Conservation (phyloP, 2,888 invertebrate genomes). For the Falcaria lacertinaria region DNA sequence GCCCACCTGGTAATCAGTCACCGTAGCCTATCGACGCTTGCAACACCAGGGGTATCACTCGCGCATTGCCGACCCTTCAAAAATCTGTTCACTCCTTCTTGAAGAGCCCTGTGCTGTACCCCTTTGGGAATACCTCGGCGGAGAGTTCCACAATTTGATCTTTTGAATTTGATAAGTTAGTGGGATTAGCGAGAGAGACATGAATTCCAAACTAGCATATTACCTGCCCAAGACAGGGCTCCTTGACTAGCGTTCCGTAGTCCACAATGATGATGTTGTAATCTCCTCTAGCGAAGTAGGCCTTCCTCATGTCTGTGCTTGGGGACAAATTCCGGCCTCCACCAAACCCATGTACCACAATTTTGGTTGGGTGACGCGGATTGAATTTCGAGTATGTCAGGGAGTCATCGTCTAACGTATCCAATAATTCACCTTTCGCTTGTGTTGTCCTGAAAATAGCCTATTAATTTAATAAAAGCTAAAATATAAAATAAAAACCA, state of each 20-base stretch:
- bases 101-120: too few species aligned
- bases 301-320: conserved; percentile 90
- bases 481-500: too few species aligned
- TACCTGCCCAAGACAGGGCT: conserved; percentile 90
- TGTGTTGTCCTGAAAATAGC: conserved; percentile 83
- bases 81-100: too few species aligned
- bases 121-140: too few species aligned
- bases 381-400: conserved; percentile 88
- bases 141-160: too few species aligned
- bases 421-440: conserved; percentile 84
- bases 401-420: conserved; percentile 85
- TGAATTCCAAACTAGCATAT: too few species aligned
- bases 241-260: conserved; percentile 87
- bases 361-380: conserved; percentile 88
- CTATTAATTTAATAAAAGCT: neutral
- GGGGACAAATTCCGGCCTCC: conserved; percentile 90
- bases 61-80: too few species aligned
- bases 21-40: too few species aligned
- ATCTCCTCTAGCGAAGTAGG: conserved; percentile 88
- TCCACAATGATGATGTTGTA: conserved; percentile 94
- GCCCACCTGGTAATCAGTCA: too few species aligned
- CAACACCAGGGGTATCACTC: too few species aligned
- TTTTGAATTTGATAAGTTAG: too few species aligned
- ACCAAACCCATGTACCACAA: conserved; percentile 95
- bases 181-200: too few species aligned